A percentile compares a stretch with the other conserved stretches of the same genome.
These are phyloP conservation scores for Drosophila insularis DNA, from an alignment of 1,140 invertebrate genomes.

Conservation along the genomic window DNA sequence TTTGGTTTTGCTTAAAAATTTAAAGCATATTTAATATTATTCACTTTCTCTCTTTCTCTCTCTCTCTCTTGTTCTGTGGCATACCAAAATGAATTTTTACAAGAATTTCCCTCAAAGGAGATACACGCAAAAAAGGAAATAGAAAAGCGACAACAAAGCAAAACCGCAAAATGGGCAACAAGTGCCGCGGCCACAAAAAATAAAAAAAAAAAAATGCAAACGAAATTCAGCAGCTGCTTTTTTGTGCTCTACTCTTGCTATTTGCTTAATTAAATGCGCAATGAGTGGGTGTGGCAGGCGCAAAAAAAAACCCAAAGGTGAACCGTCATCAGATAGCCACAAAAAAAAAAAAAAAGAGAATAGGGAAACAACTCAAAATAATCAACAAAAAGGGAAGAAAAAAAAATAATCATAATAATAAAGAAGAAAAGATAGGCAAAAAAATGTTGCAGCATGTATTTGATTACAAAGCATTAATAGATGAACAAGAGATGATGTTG, in stretches of 20 bases:
- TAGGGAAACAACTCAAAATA: conserved; percentile 46
- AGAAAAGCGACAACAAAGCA: conserved; percentile 14
- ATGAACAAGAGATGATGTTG: conserved; percentile 10
- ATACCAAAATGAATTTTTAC: conserved; percentile 12
- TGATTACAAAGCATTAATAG: conserved; percentile 72
- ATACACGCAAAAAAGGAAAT: background rate
- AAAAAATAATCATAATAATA: conserved; percentile 17
- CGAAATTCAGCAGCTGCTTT: conserved; percentile 41
- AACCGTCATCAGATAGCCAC: conserved; percentile 33
- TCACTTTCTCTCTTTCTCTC: background rate
- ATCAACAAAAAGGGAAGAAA: conserved; percentile 41
- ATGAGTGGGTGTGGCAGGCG: conserved; percentile 34
- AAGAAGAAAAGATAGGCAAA: conserved; percentile 23
- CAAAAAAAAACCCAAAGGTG: background rate
- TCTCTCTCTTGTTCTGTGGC: no score
- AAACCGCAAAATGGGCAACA: conserved; percentile 65
- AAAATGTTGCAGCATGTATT: conserved; percentile 50
- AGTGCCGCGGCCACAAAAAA: conserved; percentile 28
- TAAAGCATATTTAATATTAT: background rate
- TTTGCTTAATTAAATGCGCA: conserved; percentile 75
- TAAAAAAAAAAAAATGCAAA: conserved; percentile 26
- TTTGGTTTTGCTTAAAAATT: background rate
- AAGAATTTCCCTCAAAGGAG: conserved; percentile 33
- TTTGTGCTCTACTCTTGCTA: conserved; percentile 44
- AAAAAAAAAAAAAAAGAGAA: conserved; percentile 27